Conservation (phyloP, 1,140 invertebrate genomes). For the Ostrea edulis region DNA sequence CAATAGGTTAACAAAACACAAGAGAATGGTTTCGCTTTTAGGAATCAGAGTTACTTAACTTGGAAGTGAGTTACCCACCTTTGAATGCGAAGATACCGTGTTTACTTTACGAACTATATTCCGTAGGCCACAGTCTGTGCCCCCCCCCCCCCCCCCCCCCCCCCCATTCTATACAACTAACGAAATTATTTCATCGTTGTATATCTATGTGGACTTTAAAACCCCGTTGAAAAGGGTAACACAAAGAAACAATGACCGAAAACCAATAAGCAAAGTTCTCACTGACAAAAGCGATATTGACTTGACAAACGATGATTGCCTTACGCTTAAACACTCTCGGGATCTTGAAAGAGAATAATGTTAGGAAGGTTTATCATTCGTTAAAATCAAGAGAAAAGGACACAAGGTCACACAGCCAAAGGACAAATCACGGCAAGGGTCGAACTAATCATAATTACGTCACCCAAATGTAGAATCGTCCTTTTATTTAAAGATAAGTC, state of each 20-base stretch:
- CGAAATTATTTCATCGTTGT: constrained; percentile 18
- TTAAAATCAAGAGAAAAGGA: constrained; percentile 9
- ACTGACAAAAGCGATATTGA: constrained; percentile 17
- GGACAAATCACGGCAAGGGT: neutral
- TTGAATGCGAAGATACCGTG: neutral
- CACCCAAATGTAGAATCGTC: neutral
- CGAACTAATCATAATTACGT: no score
- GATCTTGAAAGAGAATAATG: neutral
- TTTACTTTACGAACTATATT: neutral
- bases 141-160: no score
- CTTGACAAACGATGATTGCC: neutral
- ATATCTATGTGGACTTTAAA: constrained; percentile 33
- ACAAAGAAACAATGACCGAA: neutral
- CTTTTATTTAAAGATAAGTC: neutral
- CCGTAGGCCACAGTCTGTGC: no score
- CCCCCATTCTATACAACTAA: neutral
- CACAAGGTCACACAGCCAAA: neutral
- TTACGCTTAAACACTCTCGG: neutral
- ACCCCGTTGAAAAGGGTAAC: neutral
- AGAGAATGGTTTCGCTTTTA: neutral
- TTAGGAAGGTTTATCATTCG: neutral
- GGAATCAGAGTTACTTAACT: neutral
- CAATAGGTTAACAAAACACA: no score
- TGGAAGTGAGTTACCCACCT: neutral
- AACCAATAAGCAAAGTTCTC: constrained; percentile 30